Conservation (phyloP, 2,888 invertebrate genomes). For the Malachius bipustulatus region DNA sequence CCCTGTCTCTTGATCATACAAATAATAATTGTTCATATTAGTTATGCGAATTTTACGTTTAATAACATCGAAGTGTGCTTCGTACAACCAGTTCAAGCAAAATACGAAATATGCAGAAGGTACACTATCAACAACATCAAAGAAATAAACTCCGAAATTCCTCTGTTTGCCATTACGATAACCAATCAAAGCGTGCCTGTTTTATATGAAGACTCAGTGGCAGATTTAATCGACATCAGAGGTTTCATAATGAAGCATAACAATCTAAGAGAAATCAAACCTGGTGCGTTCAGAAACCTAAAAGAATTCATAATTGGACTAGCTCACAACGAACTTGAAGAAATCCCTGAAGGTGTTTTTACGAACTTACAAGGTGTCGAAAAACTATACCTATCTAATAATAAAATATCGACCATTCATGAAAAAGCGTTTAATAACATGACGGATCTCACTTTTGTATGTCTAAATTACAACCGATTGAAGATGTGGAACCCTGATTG, state of each 20-base stretch:
- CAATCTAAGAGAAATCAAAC: not conserved
- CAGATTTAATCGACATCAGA: not conserved
- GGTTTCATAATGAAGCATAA: not conserved
- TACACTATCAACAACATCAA: not conserved
- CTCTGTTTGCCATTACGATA: not conserved
- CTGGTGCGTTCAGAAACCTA: slow-evolving; percentile 1
- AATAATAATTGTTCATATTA: too few species aligned
- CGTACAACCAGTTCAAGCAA: too few species aligned
- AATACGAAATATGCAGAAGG: too few species aligned
- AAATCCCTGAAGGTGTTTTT: not conserved
- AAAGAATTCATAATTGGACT: not conserved
- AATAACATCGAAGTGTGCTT: too few species aligned
- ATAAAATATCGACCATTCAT: not conserved
- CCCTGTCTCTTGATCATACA: too few species aligned
- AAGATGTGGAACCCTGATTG: not conserved
- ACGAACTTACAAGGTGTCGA: not conserved
- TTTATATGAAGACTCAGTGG: slow-evolving; percentile 1
- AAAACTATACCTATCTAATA: not conserved
- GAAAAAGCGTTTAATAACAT: slow-evolving; percentile 2
- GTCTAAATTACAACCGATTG: not conserved
- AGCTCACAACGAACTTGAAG: not conserved
- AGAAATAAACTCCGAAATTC: too few species aligned
- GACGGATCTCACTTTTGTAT: not conserved
- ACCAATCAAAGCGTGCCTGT: not conserved
- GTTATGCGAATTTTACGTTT: too few species aligned